Base-by-base conservation (phyloP, 2,888 invertebrate species). In the Archaeoteleia sp. region DNA sequence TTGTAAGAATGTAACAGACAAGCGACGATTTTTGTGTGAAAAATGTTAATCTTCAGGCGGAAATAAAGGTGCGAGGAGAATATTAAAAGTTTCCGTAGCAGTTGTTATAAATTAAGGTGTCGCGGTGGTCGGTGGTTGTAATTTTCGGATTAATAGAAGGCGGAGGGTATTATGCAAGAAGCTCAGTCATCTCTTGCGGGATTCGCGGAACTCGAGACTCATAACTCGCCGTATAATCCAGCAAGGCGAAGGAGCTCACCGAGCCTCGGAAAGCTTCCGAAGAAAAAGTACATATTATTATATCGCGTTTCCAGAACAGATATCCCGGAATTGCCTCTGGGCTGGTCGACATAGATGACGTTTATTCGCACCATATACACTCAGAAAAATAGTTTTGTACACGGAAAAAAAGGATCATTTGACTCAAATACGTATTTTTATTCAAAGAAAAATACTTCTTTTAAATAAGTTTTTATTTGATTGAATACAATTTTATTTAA, bases 171-270 rank as follows among this genome's bases (percentile, higher is more conserved):
- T 55, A 45, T 55, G 34, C 45, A 45, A 45, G 37, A 14, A 45
- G 27, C 39, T 17, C 7, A 7, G 34, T n/a, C 32, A 23, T 46
- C 29, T 45, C 37, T 55, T 35, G 27, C 54, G 32, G 29, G 27
- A 37, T 37, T 45, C 37, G 17, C 45, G 29, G 32, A 45, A 54
- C 54, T 43, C 43, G 8, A 40, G 43, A 15, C 42, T 43, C 45
- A 55, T 55, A 55, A 55, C 37, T 45, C 30, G 55, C 29, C 20
- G 35, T 30, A 37, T 55, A 55, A 55, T 55, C 45, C 55, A 12
- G 7, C 20, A 20, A 37, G 37, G 37, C 45, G 55, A 45, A 45
- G 20, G 29, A 20, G 45, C 45, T 25, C 12, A 32, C 20, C 10
- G 9, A 15, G 29, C 17, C 20, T 45, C 20, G 34, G 25, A 34